Conservation (phyloP, 2,888 invertebrate species). For the Mimumesa dahlbomi region DNA sequence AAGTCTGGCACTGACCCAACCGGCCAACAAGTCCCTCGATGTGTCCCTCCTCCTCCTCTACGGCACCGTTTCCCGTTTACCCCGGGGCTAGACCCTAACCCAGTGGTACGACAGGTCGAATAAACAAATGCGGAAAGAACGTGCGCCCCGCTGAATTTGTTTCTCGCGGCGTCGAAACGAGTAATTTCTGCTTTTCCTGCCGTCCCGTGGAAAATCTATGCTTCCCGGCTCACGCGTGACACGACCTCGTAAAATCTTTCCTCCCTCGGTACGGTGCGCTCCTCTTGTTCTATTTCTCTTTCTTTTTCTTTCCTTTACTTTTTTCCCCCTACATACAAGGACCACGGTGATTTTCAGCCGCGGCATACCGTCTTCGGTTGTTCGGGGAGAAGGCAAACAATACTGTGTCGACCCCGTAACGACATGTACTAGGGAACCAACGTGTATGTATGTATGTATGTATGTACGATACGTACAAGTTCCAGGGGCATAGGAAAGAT, state of each 20-base stretch:
- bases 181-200: constrained; percentile 48
- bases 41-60: too few relatives aligned
- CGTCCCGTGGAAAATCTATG: constrained; percentile 42
- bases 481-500: constrained; percentile 3
- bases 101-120: constrained; percentile 63
- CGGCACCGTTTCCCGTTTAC: too few relatives aligned
- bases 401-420: constrained; percentile 2
- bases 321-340: background rate
- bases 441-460: background rate
- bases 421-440: background rate
- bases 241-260: background rate
- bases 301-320: background rate
- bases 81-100: too few relatives aligned
- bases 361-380: background rate
- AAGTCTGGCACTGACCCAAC: constrained; percentile 73
- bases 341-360: background rate
- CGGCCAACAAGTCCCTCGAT: constrained; percentile 70
- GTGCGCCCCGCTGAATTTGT: constrained; percentile 30
- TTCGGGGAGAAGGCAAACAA: background rate
- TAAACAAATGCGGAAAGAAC: constrained; percentile 67
- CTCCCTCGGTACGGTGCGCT: background rate
- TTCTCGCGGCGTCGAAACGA: constrained; percentile 37
- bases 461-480: too few relatives aligned
- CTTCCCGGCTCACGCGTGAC: constrained; percentile 1
- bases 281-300: background rate